phyloP scores from a whole-genome alignment of 2,888 invertebrate species.

The Tillus elongatus region DNA sequence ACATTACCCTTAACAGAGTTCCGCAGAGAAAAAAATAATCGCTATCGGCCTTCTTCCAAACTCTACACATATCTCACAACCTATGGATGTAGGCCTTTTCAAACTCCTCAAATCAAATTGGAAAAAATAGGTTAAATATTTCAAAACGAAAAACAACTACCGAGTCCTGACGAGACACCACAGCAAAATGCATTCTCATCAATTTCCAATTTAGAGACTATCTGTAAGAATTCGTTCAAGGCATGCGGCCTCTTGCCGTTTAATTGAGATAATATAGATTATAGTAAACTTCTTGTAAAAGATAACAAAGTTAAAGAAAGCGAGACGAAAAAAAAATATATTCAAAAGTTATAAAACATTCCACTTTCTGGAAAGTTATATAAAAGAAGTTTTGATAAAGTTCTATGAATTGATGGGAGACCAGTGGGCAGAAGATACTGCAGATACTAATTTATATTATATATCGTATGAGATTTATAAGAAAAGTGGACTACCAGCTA shows the following conservation, averaged over 20 bases:
- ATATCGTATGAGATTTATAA: constrained; percentile 19
- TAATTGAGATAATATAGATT: constrained; percentile 16
- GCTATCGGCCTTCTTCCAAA: constrained; percentile 9
- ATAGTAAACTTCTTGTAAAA: constrained; percentile 9
- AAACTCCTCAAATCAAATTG: constrained; percentile 28
- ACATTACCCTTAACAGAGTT: constrained; percentile 12
- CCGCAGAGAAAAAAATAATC: constrained; percentile 14
- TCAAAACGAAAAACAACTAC: constrained; percentile 20
- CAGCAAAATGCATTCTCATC: constrained; percentile 21
- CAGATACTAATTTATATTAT: constrained; percentile 16
- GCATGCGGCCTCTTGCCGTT: constrained; percentile 25
- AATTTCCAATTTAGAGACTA: constrained; percentile 8
- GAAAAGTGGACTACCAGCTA: constrained; percentile 9
- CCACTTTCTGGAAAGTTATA: constrained; percentile 8
- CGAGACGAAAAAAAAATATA: constrained; percentile 5
- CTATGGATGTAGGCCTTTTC: constrained; percentile 33
- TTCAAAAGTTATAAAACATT: constrained; percentile 5
- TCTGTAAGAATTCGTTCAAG: constrained; percentile 23
- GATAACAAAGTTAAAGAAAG: constrained; percentile 6
- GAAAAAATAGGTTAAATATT: constrained; percentile 24
- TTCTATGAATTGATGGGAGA: constrained; percentile 11
- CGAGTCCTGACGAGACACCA: constrained; percentile 21
- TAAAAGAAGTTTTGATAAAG: constrained; percentile 11
- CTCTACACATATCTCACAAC: constrained; percentile 10
- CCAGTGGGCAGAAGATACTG: constrained; percentile 13